Evolutionary conservation across 2,888 invertebrate species (phyloP).

Genomic region (Stenolophus ochropezus): DNA sequence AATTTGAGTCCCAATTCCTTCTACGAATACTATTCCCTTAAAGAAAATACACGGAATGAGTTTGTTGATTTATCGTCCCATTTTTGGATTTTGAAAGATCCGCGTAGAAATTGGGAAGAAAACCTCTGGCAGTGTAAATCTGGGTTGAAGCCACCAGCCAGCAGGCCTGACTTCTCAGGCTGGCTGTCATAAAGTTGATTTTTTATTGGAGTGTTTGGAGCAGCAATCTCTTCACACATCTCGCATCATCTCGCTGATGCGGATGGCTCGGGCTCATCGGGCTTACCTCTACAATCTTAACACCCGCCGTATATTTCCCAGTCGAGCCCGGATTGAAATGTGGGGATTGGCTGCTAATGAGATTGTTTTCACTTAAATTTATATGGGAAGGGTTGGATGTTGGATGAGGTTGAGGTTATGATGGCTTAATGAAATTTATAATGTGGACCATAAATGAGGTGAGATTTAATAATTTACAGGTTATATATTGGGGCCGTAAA

Average conservation of each 20-base stretch:
- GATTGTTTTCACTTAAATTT: slow-evolving; percentile 6
- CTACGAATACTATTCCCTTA: no score
- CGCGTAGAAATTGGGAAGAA: no score
- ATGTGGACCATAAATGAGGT: no score
- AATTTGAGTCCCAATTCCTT: no score
- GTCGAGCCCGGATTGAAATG: slow-evolving; percentile 9
- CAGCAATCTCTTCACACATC: slow-evolving; percentile 52
- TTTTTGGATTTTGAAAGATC: no score
- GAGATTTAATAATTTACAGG: no score
- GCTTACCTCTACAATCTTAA: slow-evolving; percentile 50
- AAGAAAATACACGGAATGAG: no score
- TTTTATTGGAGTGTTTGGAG: slow-evolving; percentile 50
- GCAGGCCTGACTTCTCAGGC: no score
- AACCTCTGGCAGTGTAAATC: no score
- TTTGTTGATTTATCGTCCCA: no score
- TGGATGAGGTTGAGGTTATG: background rate
- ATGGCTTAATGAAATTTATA: background rate
- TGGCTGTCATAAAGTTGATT: slow-evolving; percentile 40
- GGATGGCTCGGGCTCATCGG: slow-evolving; percentile 24
- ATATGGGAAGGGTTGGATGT: background rate
- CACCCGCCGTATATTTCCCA: slow-evolving; percentile 40
- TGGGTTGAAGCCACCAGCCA: no score
- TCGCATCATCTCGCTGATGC: slow-evolving; percentile 1
- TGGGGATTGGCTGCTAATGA: slow-evolving; percentile 10
- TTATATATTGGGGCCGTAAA: no score